Evolutionary conservation across 2,888 invertebrate species (phyloP), one percentile per base, ranked within the genome.

Genomic region (Escarpia spicata): DNA sequence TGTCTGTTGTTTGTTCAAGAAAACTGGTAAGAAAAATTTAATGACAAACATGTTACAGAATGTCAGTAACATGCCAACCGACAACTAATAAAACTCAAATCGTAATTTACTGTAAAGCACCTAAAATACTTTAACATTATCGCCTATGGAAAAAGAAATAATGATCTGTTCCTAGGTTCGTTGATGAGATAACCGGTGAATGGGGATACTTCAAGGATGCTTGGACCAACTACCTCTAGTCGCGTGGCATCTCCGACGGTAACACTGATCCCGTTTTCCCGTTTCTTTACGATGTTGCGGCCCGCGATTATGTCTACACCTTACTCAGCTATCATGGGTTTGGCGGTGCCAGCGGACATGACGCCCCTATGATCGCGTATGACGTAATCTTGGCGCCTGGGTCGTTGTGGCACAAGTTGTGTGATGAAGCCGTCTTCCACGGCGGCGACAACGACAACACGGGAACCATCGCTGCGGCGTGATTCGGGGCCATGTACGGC

Each of bases 311-410:
- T 0, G 95, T 95, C 94, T 96, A 96, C 93, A 95, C 94, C 52
- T 94, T 93, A 15, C 58, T 95, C 31, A 96, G 96, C 92, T 95
- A 94, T 93, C 91, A 92, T 94, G 96, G 96, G 2, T 96, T 95
- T 95, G 96, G 95, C 31, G 96, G 96, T n/a, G 92, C 96, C 8
- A 95, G 96, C 93, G 96, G 96, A 8, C 96, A 96, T 93, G 96
- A 96, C 94, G 95, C 96, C 15, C 95, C 96, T 10, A 96, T 96
- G 95, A 96, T 96, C 91, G 96, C 96, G 94, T 96, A 96, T 94
- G 96, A 96, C 94, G 96, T 96, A 12, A 92, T 96, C 43, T 94
- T 96, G 37, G 94, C 94, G 19, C 94, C 95, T 8, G 94, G 94
- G 3, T 93, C 94, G 26, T 93, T 94, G 90, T 96, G 96, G 96